Evolutionary conservation across 1,140 invertebrate genomes (phyloP).

Genomic region (Pseudomyrmex pallidus): DNA sequence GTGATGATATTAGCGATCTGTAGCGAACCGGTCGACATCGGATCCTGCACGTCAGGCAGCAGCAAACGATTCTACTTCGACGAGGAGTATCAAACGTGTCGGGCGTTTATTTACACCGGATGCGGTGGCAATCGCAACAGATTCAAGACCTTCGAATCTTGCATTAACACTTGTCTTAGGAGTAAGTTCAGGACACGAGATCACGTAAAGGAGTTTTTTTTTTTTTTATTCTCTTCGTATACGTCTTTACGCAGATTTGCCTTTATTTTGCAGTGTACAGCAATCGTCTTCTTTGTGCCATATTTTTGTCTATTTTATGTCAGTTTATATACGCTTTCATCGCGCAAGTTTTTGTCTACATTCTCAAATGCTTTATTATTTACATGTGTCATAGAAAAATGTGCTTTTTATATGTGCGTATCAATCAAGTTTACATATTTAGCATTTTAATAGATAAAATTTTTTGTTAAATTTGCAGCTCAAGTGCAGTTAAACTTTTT

Average conservation of each 20-base stretch:
- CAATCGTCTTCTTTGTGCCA: background rate
- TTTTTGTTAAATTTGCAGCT: background rate
- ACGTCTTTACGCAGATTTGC: conserved; percentile 15
- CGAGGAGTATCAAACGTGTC: conserved; percentile 88
- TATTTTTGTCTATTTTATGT: conserved; percentile 1
- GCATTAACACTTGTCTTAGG: conserved; percentile 87
- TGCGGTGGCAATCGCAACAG: conserved; percentile 92
- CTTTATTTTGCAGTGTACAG: conserved; percentile 41
- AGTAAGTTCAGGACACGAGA: conserved; percentile 78
- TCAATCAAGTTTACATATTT: background rate
- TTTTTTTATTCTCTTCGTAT: background rate
- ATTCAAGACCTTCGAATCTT: conserved; percentile 90
- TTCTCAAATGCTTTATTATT: background rate
- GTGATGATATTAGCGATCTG: conserved; percentile 85
- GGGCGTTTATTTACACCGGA: conserved; percentile 92
- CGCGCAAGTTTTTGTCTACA: background rate
- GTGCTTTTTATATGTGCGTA: background rate
- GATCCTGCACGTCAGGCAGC: conserved; percentile 89
- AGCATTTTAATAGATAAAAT: background rate
- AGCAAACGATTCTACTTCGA: conserved; percentile 93
- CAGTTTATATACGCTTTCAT: conserved; percentile 4
- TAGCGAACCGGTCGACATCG: conserved; percentile 88
- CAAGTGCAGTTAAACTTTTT: no score
- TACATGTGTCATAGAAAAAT: background rate
- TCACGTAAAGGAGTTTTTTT: background rate